Conservation (phyloP, 2,797 vertebrate genomes). For the Halcyon badia region DNA sequence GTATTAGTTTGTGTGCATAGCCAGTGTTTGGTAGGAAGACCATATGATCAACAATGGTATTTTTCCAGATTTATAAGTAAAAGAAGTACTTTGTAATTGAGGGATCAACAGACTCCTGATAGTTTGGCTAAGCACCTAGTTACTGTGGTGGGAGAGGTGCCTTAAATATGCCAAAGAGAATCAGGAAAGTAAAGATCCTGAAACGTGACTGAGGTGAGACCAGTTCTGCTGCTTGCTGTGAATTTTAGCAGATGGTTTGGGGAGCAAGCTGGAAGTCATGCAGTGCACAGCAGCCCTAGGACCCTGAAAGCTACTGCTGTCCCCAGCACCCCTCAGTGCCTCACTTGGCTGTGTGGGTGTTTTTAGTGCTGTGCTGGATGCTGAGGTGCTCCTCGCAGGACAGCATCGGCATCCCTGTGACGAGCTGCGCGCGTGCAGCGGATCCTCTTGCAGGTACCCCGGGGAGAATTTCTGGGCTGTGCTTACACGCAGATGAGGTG, state of each 20-base stretch:
- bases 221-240: neutral
- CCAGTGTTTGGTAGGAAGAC: neutral
- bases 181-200: neutral
- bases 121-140: neutral
- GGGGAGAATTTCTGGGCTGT: neutral
- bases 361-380: neutral
- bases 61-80: neutral
- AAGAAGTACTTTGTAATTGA: neutral
- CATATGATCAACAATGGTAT: neutral
- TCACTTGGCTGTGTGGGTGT: rapidly evolving
- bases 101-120: neutral
- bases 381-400: neutral
- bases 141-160: neutral
- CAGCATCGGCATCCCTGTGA: neutral
- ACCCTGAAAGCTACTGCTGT: neutral
- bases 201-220: neutral
- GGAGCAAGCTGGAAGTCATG: neutral
- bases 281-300: neutral
- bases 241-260: neutral
- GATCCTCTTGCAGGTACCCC: neutral
- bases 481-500: neutral
- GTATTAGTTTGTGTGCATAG: neutral
- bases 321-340: neutral
- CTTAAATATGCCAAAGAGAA: neutral
- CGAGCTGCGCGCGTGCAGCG: neutral